A percentile compares a stretch with the other conserved stretches of the same genome.
Evolutionary conservation across 2,113 vertebrate genomes (phyloP).

Genomic region (Astur gentilis): DNA sequence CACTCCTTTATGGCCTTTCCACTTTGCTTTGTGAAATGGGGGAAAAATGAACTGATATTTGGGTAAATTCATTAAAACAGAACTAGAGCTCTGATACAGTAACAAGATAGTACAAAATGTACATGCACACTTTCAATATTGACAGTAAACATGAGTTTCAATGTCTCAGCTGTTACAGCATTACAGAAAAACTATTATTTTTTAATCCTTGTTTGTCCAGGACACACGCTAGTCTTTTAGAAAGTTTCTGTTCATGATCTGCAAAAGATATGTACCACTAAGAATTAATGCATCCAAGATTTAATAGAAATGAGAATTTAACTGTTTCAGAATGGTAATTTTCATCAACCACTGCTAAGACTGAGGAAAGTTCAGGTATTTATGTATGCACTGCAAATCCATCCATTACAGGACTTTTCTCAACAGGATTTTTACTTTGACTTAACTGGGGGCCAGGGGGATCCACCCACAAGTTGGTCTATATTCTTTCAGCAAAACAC

Average conservation of each 20-base stretch:
- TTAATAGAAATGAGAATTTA: not conserved
- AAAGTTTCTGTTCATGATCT: not conserved
- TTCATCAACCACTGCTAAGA: not conserved
- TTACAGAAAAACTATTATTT: not conserved
- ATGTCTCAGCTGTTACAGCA: not conserved
- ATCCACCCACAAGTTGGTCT: not conserved
- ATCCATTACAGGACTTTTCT: not conserved
- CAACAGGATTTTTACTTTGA: not conserved
- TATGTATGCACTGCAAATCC: not conserved
- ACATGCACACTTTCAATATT: not conserved
- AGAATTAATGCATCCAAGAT: not conserved
- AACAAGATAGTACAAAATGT: not conserved
- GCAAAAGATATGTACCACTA: not conserved
- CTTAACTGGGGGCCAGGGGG: fast-evolving
- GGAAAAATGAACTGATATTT: not conserved
- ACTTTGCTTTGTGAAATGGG: not conserved
- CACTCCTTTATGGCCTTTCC: not conserved
- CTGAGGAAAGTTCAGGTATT: not conserved
- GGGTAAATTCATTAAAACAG: not conserved
- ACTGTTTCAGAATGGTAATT: not conserved
- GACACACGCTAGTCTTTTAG: not conserved
- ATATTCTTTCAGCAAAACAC: not conserved
- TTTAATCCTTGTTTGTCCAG: not conserved
- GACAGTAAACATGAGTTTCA: not conserved
- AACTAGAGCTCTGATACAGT: not conserved